Base-by-base conservation (phyloP, 2,797 vertebrate species). In the Melanotaenia parkinsoni region DNA sequence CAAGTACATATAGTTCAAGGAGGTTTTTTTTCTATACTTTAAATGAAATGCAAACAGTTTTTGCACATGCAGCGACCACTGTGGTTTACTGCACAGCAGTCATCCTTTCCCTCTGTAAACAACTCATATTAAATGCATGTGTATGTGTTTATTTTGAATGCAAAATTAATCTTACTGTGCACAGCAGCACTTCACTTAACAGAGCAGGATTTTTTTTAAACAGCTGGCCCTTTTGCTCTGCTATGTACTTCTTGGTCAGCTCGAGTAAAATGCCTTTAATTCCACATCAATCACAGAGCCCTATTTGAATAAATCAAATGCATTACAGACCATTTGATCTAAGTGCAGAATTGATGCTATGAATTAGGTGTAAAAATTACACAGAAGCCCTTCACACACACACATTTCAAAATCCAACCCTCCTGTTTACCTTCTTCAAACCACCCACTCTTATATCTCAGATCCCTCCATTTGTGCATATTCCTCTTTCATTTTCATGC, bases 251-350 rank as follows among this genome's bases (percentile, higher is more conserved):
- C 63, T 71, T 33, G 77, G 58, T 61, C 53, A 77, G 64, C 74
- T 77, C 56, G 68, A 75, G 70, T 56, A 76, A 82, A 87, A 81
- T 35, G 28, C 24, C 12, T 84, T 82, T 85, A 80, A 72, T 73
- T 68, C 54, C 51, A 63, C 76, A 77, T 80, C 65, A 65, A 58
- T 81, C 81, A 79, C 62, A 22, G 33, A 63, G 20, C 18, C 58
- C 50, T 60, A 54, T 80, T 68, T 77, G 72, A 75, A 83, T 73
- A 67, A 77, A 80, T 75, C 56, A 53, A 58, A 60, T 60, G 60
- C 38, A 76, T 59, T 53, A 45, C 30, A 57, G 50, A 69, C 54
- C 40, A 70, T 67, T 20, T 0, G 73, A 72, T 77, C 73, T 62
- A 72, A 84, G 67, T 50, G 78, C 79, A 70, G 51, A 58, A 58